Percentiles rank a stretch among this genome's conserved stretches.
Evolutionary conservation across 2,888 invertebrate species (phyloP).

Genomic region (Hirtodrosophila confusa): DNA sequence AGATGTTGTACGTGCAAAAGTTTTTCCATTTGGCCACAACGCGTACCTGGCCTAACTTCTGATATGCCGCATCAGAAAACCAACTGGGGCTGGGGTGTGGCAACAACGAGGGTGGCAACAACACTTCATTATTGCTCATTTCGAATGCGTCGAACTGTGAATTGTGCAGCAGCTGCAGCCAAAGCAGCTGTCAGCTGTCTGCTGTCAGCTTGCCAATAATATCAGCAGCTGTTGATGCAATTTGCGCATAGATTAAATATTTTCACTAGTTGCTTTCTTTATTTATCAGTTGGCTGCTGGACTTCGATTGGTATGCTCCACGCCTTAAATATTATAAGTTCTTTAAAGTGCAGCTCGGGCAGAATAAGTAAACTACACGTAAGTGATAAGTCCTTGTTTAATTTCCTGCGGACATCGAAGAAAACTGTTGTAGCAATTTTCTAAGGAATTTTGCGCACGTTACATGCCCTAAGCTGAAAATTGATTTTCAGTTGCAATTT

Average conservation of each 20-base stretch:
- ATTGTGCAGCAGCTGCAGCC: slow-evolving; percentile 33
- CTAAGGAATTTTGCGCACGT: slow-evolving; percentile 29
- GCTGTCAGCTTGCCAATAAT: slow-evolving; percentile 45
- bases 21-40: slow-evolving; percentile 72
- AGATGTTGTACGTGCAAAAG: slow-evolving; percentile 74
- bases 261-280: slow-evolving; percentile 15
- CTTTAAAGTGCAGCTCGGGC: no score
- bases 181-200: slow-evolving; percentile 10
- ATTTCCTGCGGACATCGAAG: slow-evolving; percentile 61
- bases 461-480: slow-evolving; percentile 48
- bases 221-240: slow-evolving; percentile 45
- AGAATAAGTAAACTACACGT: no score
- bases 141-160: slow-evolving; percentile 37
- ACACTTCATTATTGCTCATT: slow-evolving; percentile 63
- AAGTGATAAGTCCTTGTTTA: slow-evolving; percentile 29
- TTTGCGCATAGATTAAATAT: slow-evolving; percentile 20
- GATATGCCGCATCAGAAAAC: slow-evolving; percentile 23
- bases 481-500: slow-evolving; percentile 63
- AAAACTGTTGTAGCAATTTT: slow-evolving; percentile 21
- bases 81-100: neutral
- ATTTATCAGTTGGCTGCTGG: no score
- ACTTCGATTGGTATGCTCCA: no score
- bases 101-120: slow-evolving; percentile 19
- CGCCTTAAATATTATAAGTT: no score
- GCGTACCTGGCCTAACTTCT: slow-evolving; percentile 47